Evolutionary conservation across 2,113 vertebrate species (phyloP).

Genomic region (Crotalus helleri): DNA sequence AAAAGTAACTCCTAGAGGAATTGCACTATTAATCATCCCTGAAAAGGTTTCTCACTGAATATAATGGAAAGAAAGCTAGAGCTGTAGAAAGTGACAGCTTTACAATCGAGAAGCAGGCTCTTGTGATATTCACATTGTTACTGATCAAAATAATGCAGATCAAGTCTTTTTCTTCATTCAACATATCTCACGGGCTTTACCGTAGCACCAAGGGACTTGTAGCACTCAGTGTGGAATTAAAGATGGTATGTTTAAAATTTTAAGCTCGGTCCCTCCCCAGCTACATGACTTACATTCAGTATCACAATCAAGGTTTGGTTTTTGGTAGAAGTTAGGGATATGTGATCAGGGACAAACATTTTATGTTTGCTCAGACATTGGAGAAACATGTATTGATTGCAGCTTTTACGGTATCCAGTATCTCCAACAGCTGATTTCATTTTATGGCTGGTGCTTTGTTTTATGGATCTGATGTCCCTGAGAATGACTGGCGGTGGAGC

Average conservation of each 20-base stretch:
- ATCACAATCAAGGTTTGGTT: background rate
- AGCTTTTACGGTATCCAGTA: background rate
- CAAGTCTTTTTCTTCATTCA: background rate
- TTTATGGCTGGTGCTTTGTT: background rate
- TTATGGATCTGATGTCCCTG: background rate
- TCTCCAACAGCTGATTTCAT: background rate
- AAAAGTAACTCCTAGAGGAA: constrained; percentile 8
- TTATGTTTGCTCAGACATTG: background rate
- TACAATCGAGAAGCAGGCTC: background rate
- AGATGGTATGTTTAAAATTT: background rate
- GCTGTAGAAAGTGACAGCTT: background rate
- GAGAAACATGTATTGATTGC: background rate
- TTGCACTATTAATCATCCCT: background rate
- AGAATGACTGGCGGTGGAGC: background rate
- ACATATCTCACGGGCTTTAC: background rate
- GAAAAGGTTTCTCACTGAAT: background rate
- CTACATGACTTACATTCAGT: background rate
- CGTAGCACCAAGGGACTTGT: background rate
- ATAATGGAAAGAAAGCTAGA: constrained; percentile 20
- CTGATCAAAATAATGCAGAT: background rate
- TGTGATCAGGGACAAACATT: background rate
- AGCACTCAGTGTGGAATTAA: background rate
- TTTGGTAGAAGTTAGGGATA: background rate
- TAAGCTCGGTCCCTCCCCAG: background rate
- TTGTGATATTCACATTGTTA: background rate